These are phyloP conservation scores for Sussaba pulchella DNA, from an alignment of 2,888 invertebrate species.

Conservation along the genomic window DNA sequence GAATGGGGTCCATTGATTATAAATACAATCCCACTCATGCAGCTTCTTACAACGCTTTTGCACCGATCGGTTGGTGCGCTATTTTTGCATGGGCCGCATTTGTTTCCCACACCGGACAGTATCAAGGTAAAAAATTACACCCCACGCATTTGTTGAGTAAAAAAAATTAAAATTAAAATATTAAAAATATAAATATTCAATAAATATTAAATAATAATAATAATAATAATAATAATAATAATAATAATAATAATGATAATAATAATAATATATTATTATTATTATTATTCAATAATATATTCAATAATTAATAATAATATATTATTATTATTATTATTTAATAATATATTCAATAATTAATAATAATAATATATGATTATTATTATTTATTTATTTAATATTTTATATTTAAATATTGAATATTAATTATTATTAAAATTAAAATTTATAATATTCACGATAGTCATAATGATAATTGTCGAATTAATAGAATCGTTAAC, in stretches of 20 bases:
- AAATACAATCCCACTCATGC: constrained; percentile 88
- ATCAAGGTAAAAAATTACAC: constrained; percentile 75
- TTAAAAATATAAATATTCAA: neutral
- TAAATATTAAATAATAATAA: neutral
- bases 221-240: neutral
- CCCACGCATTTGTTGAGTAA: neutral
- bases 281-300: too few species aligned
- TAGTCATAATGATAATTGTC: neutral
- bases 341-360: too few species aligned
- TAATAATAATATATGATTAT: too few species aligned
- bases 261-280: too few species aligned
- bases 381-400: too few species aligned
- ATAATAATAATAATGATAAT: neutral
- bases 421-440: too few species aligned
- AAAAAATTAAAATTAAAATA: too few species aligned
- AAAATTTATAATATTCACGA: neutral
- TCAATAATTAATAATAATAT: too few species aligned
- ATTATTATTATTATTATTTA: too few species aligned
- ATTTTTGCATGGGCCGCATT: constrained; percentile 89
- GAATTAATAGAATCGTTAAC: constrained; percentile 6
- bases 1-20: constrained; percentile 88
- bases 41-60: constrained; percentile 89
- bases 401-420: too few species aligned
- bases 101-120: constrained; percentile 87
- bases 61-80: constrained; percentile 89